Evolutionary conservation across 2,888 invertebrate species (phyloP), one percentile per base, ranked within the genome.

Genomic region (Agrotis exclamationis): DNA sequence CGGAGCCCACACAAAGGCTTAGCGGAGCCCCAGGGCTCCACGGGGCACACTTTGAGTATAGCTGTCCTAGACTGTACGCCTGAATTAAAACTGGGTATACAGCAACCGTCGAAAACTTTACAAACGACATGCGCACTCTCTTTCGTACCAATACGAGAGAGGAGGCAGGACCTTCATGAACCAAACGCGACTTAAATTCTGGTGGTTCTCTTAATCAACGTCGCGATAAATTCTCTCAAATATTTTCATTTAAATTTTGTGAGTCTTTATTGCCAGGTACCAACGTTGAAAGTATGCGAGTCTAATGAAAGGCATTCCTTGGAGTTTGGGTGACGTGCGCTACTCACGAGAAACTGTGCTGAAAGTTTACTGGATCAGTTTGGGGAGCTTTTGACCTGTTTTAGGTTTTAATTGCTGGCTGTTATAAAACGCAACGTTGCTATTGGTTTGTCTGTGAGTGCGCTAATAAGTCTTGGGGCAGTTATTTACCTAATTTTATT

Each of bases 231-330:
- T 94, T 88, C 86, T 86, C 86, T 77, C 83, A 92, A 92, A 92
- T 91, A 93, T 94, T 94, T 94, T 92, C 89, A 94, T 94, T 94
- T 90, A 91, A 93, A 92, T 90, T 94, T 93, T 86, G 89, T 79
- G 87, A 87, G 86, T 88, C 86, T 92, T 88, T 88, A 86, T 85
- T 82, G 86, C 87, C 82, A 86, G 86, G 85, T 86, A 82, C 68
- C 83, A 85, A 78, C 68, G 84, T 86, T 82, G 85, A 86, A 91
- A 91, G 91, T 91, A 92, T 90, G 92, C 81, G 85, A 88, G 88
- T 87, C 88, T 93, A 93, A 94, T 94, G 93, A 93, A 91, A 90
- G 76, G 87, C 88, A 93, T 93, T 93, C 93, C 90, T 87, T 72
- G 24, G 66, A 69, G 78, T 77, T 75, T 33, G 65, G 70, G 82